Conservation (phyloP, 2,113 vertebrate species). For the Gracilinanus agilis region DNA sequence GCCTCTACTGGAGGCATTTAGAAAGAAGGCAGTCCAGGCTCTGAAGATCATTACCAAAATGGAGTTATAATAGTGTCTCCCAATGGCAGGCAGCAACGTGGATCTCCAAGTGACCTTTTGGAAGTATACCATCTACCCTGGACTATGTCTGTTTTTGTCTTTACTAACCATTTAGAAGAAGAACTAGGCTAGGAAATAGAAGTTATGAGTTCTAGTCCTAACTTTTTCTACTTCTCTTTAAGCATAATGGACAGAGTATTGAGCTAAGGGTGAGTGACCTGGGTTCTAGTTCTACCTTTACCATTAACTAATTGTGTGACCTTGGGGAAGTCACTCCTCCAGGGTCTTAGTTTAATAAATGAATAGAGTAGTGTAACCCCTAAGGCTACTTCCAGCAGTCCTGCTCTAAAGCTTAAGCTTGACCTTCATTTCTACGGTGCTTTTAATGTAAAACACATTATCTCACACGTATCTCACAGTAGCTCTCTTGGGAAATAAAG, state of each 20-base stretch:
- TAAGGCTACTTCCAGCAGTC: background rate
- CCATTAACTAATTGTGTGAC: background rate
- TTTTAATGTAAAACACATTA: background rate
- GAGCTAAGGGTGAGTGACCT: background rate
- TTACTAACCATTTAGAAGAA: background rate
- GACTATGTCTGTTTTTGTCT: background rate
- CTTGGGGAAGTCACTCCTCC: background rate
- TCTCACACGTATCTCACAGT: too few species aligned
- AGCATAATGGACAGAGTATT: background rate
- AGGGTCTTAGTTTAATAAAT: background rate
- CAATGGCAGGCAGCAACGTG: background rate
- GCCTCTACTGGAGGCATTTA: background rate
- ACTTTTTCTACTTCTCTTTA: background rate
- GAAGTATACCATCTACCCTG: background rate
- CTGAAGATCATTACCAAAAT: slow-evolving; percentile 32
- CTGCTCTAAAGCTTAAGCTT: background rate
- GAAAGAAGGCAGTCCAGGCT: background rate
- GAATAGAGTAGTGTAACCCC: background rate
- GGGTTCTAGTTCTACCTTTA: background rate
- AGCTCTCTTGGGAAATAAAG: background rate
- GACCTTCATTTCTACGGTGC: background rate
- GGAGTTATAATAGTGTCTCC: background rate
- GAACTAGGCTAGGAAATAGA: background rate
- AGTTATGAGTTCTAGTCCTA: background rate
- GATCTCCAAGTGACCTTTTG: background rate